Percentiles rank a stretch among this genome's conserved stretches.
These are phyloP conservation scores for Paguma larvata DNA, from an alignment of 2,797 vertebrate species.

Conservation along the genomic window DNA sequence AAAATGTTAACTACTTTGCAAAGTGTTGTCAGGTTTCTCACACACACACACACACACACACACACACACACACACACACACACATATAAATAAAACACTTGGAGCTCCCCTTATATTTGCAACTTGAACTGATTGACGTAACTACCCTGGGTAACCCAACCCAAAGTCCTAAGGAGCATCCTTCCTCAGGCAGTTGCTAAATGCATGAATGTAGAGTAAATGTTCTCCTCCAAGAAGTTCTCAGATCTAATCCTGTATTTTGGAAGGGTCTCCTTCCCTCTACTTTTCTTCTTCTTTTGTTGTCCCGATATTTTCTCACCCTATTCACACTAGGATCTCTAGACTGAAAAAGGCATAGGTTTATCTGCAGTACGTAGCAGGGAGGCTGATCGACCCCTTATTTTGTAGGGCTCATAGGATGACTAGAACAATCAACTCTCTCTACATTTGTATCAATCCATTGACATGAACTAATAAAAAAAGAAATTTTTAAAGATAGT, in stretches of 20 bases:
- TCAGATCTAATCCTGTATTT: not conserved
- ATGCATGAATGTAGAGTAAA: not conserved
- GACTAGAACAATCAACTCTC: not conserved
- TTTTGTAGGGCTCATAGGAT: not conserved
- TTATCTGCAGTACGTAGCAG: not conserved
- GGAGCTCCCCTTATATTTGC: not conserved
- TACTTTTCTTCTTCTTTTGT: not conserved
- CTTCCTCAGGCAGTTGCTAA: not conserved
- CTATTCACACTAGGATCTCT: not conserved
- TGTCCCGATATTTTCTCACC: not conserved
- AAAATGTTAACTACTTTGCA: not conserved
- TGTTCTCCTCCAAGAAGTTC: not conserved
- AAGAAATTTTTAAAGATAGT: not conserved
- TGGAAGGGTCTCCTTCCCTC: not conserved
- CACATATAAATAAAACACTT: not conserved
- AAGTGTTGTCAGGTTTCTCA: not conserved
- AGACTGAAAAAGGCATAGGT: not conserved
- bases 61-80: accelerated
- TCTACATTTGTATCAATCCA: not conserved
- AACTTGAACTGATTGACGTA: not conserved
- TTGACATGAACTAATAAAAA: not conserved
- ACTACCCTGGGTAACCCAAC: not conserved
- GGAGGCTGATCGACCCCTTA: not conserved
- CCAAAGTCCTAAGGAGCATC: not conserved
- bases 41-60: accelerated